Conservation (phyloP, 2,888 invertebrate species). For the Argynnis bischoffii region DNA sequence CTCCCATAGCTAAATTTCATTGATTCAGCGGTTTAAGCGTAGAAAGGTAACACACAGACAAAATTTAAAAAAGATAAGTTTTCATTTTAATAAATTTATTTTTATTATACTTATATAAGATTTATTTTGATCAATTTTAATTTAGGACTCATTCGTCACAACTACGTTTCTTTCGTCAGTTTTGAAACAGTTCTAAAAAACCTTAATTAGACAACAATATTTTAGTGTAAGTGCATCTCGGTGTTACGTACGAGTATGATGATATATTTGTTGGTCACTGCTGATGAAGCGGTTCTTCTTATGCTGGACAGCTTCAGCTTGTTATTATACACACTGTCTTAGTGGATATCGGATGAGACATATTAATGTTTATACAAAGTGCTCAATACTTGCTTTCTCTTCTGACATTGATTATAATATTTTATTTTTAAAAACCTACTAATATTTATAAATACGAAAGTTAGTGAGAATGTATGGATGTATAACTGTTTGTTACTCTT, state of each 20-base stretch:
- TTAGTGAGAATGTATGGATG: no score
- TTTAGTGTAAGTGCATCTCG: not conserved
- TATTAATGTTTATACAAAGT: not conserved
- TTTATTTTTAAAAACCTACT: no score
- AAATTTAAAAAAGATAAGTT: not conserved
- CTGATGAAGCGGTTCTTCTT: constrained; percentile 24
- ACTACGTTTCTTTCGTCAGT: not conserved
- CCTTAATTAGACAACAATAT: not conserved
- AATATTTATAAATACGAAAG: no score
- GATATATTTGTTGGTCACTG: constrained; percentile 27
- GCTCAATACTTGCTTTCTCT: no score
- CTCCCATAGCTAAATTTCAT: no score
- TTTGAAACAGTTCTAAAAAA: constrained; percentile 8
- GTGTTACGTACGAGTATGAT: not conserved
- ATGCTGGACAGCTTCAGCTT: constrained; percentile 27
- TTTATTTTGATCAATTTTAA: not conserved
- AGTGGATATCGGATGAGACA: not conserved
- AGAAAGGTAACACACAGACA: no score
- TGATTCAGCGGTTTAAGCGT: no score
- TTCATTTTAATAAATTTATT: not conserved
- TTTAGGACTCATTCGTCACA: not conserved
- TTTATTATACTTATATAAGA: not conserved
- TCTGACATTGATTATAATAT: not conserved
- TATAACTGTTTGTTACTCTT: no score
- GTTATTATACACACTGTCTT: constrained; percentile 26